These are phyloP conservation scores for Erebia palarica DNA, from an alignment of 2,888 invertebrate species.

Conservation along the genomic window DNA sequence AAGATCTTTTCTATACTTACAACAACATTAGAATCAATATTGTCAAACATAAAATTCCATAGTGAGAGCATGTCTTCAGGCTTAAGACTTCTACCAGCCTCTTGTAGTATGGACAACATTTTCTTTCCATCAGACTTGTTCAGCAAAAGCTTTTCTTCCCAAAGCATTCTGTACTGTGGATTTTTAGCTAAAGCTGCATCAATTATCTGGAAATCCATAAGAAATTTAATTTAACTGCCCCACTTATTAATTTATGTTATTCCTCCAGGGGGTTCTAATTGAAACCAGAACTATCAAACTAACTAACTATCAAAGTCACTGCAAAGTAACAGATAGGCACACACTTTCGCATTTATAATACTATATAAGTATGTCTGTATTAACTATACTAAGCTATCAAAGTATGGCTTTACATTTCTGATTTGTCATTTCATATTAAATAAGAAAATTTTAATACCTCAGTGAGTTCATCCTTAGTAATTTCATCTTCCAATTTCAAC, in stretches of 20 bases:
- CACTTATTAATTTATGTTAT: too few species aligned
- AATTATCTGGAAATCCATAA: slow-evolving; percentile 57
- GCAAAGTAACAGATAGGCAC: too few species aligned
- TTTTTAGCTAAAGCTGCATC: slow-evolving; percentile 58
- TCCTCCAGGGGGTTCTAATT: too few species aligned
- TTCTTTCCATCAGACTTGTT: slow-evolving; percentile 63
- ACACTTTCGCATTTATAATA: too few species aligned
- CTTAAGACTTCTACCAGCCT: slow-evolving; percentile 61
- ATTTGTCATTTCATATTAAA: too few species aligned
- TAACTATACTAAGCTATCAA: too few species aligned
- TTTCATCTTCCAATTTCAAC: slow-evolving; percentile 60
- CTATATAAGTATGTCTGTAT: too few species aligned
- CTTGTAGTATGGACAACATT: slow-evolving; percentile 59
- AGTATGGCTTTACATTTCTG: too few species aligned
- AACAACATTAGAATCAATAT: slow-evolving; percentile 56
- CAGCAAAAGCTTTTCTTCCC: slow-evolving; percentile 66
- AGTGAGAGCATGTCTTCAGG: slow-evolving; percentile 58
- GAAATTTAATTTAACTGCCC: too few species aligned
- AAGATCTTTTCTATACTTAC: slow-evolving; percentile 52
- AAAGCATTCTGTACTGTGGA: slow-evolving; percentile 56
- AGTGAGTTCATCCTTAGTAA: slow-evolving; percentile 55
- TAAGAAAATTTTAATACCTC: slow-evolving; percentile 52
- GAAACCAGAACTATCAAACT: too few species aligned
- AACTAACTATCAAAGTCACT: too few species aligned
- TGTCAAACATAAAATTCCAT: slow-evolving; percentile 66